Conservation (phyloP, 2,797 vertebrate genomes). For the Scarus forsteni region DNA sequence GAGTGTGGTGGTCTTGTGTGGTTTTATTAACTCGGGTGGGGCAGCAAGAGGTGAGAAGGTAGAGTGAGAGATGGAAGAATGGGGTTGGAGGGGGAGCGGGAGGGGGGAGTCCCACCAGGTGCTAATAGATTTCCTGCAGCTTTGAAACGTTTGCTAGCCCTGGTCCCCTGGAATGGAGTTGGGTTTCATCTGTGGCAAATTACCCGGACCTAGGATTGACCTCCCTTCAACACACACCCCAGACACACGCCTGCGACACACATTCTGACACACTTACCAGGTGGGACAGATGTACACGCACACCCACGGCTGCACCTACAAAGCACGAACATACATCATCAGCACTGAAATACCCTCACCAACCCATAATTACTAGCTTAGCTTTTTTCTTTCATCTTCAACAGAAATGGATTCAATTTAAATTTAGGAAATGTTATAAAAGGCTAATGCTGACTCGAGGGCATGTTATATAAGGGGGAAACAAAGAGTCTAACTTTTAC, state of each 20-base stretch:
- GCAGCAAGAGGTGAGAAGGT: conserved; percentile 66
- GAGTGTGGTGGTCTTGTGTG: conserved; percentile 76
- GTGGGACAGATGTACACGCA: conserved; percentile 28
- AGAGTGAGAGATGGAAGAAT: conserved; percentile 37
- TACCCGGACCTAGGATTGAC: conserved; percentile 82
- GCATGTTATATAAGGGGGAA: no score
- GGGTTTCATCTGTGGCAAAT: conserved; percentile 85
- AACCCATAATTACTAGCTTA: background rate
- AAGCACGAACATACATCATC: background rate
- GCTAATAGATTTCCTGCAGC: conserved; percentile 88
- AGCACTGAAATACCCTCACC: conserved; percentile 1
- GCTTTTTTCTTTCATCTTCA: no score
- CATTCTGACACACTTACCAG: conserved; percentile 56
- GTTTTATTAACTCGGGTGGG: conserved; percentile 78
- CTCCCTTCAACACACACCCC: conserved; percentile 69
- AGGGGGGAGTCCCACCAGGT: conserved; percentile 77
- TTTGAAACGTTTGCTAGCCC: conserved; percentile 81
- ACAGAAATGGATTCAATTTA: no score
- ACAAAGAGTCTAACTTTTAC: no score
- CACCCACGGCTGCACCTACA: conserved; percentile 25
- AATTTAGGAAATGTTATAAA: no score
- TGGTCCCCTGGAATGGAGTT: conserved; percentile 70
- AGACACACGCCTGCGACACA: conserved; percentile 66
- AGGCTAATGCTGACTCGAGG: no score
- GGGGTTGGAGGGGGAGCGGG: background rate